phyloP scores from a whole-genome alignment of 1,140 invertebrate species.

The Aphelenchoides besseyi region DNA sequence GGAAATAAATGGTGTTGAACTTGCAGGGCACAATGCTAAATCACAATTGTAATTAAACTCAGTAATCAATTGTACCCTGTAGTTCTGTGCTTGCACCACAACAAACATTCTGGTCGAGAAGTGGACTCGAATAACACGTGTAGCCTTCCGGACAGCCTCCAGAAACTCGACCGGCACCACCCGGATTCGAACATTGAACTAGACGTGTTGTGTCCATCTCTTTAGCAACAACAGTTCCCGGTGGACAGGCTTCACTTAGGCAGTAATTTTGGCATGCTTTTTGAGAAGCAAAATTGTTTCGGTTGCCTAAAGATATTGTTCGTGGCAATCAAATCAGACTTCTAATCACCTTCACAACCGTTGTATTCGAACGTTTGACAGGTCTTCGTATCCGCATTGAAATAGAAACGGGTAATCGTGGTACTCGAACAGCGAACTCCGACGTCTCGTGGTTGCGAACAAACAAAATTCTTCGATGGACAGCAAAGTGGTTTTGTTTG shows the following conservation, averaged over 20 bases:
- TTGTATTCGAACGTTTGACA: conserved; percentile 62
- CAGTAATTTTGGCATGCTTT: conserved; percentile 62
- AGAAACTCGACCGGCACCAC: conserved; percentile 56
- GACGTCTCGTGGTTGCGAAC: conserved; percentile 57
- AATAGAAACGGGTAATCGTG: conserved; percentile 57
- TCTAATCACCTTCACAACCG: conserved; percentile 51
- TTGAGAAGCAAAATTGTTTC: conserved; percentile 61
- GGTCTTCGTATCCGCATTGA: conserved; percentile 61
- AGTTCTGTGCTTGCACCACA: conserved; percentile 59
- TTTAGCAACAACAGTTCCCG: conserved; percentile 60
- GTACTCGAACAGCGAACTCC: conserved; percentile 57
- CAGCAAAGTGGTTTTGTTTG: conserved; percentile 60
- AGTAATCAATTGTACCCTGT: conserved; percentile 44
- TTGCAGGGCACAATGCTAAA: conserved; percentile 55
- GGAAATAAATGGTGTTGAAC: conserved; percentile 60
- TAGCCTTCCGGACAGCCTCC: conserved; percentile 61
- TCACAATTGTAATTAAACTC: conserved; percentile 17
- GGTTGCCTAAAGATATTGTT: conserved; percentile 54
- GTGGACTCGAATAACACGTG: conserved; percentile 56
- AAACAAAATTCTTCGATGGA: conserved; percentile 61
- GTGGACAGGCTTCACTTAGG: conserved; percentile 58
- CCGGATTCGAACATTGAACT: conserved; percentile 59
- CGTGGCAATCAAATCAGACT: conserved; percentile 18
- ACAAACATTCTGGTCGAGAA: conserved; percentile 61
- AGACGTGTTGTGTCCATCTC: conserved; percentile 51